Conservation (phyloP, 1,140 invertebrate species). For the Luehdorfia chinensis region DNA sequence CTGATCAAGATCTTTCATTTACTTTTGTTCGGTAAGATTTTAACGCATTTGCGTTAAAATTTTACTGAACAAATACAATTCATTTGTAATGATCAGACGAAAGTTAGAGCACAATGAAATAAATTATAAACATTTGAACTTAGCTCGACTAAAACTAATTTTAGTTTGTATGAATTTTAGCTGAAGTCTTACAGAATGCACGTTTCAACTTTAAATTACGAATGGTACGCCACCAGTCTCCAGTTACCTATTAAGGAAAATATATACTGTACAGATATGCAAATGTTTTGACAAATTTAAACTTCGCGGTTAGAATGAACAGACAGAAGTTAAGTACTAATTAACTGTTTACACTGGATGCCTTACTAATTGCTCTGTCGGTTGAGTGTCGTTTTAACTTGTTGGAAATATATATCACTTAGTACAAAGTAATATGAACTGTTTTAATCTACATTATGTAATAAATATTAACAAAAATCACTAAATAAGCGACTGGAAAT, state of each 20-base stretch:
- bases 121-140: conserved; percentile 11
- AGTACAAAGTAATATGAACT: not conserved
- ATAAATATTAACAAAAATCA: too few species aligned
- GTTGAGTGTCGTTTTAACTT: conserved; percentile 9
- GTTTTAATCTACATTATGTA: too few species aligned
- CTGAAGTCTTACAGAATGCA: not conserved
- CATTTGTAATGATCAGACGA: too few species aligned
- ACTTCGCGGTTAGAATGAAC: conserved; percentile 2
- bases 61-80: too few species aligned
- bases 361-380: conserved; percentile 12
- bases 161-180: conserved; percentile 3
- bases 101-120: conserved; percentile 1
- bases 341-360: conserved; percentile 10
- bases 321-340: conserved; percentile 12
- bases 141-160: conserved; percentile 6
- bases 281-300: conserved; percentile 10
- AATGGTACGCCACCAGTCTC: not conserved
- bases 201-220: not conserved
- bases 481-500: too few species aligned
- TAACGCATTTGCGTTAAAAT: too few species aligned
- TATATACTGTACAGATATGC: conserved; percentile 8
- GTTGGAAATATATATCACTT: not conserved
- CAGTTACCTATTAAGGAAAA: not conserved
- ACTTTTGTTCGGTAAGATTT: too few species aligned
- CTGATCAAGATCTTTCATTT: too few species aligned